Conservation (phyloP, 2,888 invertebrate genomes). For the Timema podura region DNA sequence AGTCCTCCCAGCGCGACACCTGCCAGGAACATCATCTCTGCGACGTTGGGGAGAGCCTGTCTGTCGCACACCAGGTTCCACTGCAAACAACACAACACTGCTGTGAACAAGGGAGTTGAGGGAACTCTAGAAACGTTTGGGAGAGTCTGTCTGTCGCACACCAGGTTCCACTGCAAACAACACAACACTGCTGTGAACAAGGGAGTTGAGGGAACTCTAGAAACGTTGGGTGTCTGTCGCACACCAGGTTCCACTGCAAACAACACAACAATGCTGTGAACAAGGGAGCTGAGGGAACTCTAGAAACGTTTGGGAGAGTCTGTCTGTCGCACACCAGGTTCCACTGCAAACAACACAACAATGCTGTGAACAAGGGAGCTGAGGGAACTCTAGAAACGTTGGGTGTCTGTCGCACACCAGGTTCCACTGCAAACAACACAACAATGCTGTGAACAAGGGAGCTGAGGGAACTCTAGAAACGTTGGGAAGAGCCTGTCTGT, state of each 20-base stretch:
- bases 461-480: too few species aligned
- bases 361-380: too few species aligned
- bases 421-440: background rate
- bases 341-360: background rate
- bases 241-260: slow-evolving; percentile 1
- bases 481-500: slow-evolving; percentile 59
- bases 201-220: too few species aligned
- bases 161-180: background rate
- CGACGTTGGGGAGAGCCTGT: slow-evolving; percentile 62
- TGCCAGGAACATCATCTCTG: slow-evolving; percentile 72
- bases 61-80: slow-evolving; percentile 73
- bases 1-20: slow-evolving; percentile 76
- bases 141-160: slow-evolving; percentile 56
- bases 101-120: too few species aligned
- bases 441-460: too few species aligned
- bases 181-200: background rate
- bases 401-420: too few species aligned
- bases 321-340: slow-evolving; percentile 49
- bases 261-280: too few species aligned
- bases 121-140: slow-evolving; percentile 68
- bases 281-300: too few species aligned
- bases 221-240: too few species aligned
- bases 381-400: too few species aligned
- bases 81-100: slow-evolving; percentile 38
- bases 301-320: slow-evolving; percentile 64